These are phyloP conservation scores for Apis cerana DNA, from an alignment of 1,140 invertebrate genomes.

Conservation along the genomic window DNA sequence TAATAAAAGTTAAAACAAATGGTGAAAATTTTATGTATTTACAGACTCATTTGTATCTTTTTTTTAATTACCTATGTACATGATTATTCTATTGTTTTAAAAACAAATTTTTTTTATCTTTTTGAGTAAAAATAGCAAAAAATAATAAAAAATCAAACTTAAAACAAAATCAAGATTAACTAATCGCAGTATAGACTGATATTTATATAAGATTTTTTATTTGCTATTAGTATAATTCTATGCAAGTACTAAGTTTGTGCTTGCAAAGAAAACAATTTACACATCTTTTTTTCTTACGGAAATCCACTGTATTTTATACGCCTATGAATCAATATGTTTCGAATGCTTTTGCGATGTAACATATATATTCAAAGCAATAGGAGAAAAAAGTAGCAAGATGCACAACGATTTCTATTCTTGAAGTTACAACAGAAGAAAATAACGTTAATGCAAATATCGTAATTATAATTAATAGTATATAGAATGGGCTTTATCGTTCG, in stretches of 20 bases:
- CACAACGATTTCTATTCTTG: slow-evolving; percentile 1
- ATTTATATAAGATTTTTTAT: slow-evolving; percentile 23
- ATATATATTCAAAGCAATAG: slow-evolving; percentile 12
- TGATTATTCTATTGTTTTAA: not conserved
- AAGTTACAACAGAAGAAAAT: slow-evolving; percentile 14
- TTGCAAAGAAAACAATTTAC: slow-evolving; percentile 31
- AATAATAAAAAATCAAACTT: not conserved
- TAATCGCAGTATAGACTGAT: slow-evolving; percentile 17
- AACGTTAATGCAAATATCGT: slow-evolving; percentile 11
- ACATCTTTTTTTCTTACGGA: slow-evolving; percentile 26
- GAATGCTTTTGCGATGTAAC: slow-evolving; percentile 8
- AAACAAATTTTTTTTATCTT: not conserved
- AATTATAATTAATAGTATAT: not conserved
- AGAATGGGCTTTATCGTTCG: not conserved
- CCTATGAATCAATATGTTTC: slow-evolving; percentile 44
- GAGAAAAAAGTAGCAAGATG: not conserved
- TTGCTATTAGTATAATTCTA: slow-evolving; percentile 21
- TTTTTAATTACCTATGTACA: slow-evolving; percentile 13
- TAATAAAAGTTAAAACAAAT: slow-evolving; percentile 59
- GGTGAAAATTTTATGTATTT: slow-evolving; percentile 25
- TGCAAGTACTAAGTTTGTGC: slow-evolving; percentile 7
- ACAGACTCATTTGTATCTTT: slow-evolving; percentile 37
- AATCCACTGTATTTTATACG: slow-evolving; percentile 52
- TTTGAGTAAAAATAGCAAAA: not conserved
- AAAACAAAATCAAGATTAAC: slow-evolving; percentile 11